Evolutionary conservation across 2,888 invertebrate species (phyloP).

Genomic region (Coleophora deauratella): DNA sequence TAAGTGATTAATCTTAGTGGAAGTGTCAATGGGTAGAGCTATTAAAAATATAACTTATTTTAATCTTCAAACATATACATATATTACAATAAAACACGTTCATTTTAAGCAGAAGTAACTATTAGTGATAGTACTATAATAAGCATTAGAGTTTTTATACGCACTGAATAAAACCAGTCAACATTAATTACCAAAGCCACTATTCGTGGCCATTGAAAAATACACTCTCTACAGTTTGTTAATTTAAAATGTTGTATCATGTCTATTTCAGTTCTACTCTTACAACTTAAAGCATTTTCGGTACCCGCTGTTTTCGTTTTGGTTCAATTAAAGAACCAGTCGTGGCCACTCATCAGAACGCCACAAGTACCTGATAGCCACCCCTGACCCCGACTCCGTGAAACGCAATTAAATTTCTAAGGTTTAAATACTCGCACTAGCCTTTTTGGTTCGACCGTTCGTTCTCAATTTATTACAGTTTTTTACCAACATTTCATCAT

Average conservation of each 20-base stretch:
- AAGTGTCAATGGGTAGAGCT: no score
- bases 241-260: neutral
- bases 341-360: conserved; percentile 35
- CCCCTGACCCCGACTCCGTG: conserved; percentile 46
- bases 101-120: no score
- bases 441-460: conserved; percentile 27
- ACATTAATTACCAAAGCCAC: no score
- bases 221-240: no score
- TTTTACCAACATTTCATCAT: conserved; percentile 16
- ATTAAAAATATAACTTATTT: no score
- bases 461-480: conserved; percentile 25
- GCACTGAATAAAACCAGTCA: no score
- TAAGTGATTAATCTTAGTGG: no score
- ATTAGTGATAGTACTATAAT: no score
- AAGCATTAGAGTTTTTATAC: no score
- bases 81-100: no score
- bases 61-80: no score
- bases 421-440: conserved; percentile 34
- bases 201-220: no score
- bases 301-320: conserved; percentile 16
- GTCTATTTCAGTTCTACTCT: neutral
- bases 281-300: conserved; percentile 7
- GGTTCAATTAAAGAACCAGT: conserved; percentile 45
- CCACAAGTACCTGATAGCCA: conserved; percentile 36
- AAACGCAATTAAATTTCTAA: conserved; percentile 54